Evolutionary conservation across 2,797 vertebrate genomes (phyloP).

Genomic region (Silurus aristotelis): DNA sequence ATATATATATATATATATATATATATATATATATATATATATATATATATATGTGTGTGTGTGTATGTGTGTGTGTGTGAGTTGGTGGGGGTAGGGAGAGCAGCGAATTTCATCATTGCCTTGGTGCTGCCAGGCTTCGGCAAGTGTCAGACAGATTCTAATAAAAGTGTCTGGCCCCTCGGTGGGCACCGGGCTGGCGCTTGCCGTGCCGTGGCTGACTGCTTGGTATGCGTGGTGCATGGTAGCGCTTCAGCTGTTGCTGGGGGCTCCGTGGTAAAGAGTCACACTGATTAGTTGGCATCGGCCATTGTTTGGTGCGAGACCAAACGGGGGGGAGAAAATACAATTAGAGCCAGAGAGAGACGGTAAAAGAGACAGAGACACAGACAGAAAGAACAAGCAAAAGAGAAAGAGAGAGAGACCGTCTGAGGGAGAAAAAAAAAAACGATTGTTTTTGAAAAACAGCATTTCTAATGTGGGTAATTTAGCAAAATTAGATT

Average conservation of each 20-base stretch:
- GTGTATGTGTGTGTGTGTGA: constrained; percentile 21
- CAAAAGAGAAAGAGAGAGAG: constrained; percentile 48
- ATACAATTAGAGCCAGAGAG: constrained; percentile 70
- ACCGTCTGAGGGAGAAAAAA: constrained; percentile 48
- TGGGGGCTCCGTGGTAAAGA: constrained; percentile 79
- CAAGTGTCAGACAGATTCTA: constrained; percentile 89
- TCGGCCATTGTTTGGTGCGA: constrained; percentile 74
- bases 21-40: no score
- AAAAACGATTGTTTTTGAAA: constrained; percentile 71
- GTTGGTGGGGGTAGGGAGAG: constrained; percentile 65
- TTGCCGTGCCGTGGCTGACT: constrained; percentile 83
- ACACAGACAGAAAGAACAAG: constrained; percentile 46
- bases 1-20: no score
- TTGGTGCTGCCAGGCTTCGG: constrained; percentile 82
- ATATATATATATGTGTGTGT: background rate
- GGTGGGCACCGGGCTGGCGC: constrained; percentile 85
- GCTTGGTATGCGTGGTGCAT: constrained; percentile 78
- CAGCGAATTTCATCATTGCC: constrained; percentile 87
- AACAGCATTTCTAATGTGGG: constrained; percentile 69
- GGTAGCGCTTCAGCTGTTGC: constrained; percentile 81
- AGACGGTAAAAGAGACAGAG: constrained; percentile 51
- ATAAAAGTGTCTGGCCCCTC: constrained; percentile 96
- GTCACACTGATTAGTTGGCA: constrained; percentile 85
- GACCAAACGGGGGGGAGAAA: constrained; percentile 72
- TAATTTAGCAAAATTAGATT: constrained; percentile 73